Base-by-base conservation (phyloP, 2,113 vertebrate species). In the Orycteropus afer region DNA sequence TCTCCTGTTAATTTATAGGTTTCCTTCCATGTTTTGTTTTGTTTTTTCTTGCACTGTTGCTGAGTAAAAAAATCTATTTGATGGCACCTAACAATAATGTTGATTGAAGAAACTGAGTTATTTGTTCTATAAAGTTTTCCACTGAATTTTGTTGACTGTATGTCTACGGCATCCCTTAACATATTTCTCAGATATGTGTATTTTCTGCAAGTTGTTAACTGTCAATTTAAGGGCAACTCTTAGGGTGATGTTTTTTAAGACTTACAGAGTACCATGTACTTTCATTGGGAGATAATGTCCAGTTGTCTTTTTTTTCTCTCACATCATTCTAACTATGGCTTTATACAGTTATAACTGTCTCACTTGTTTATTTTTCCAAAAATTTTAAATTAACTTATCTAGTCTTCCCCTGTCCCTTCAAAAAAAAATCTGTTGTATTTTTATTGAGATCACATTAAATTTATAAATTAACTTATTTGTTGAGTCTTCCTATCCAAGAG, bases 401-500 rank as follows among this genome's bases (percentile, higher is more conserved):
- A 23, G 32, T 53, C 25, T 32, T 47, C 23, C 4, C 15, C 40
- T 59, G 40, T n/a, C 76, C 27, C n/a, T 29, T 37, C 53, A 40
- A 78, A 29, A 76, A 63, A 40, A 4, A 29, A 59, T 7, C 69
- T 59, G 14, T 20, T 81, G 32, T 42, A n/a, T 86, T 53, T 67
- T 47, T 61, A 69, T 25, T 59, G 51, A 17, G 53, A 88, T 88
- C 59, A 37, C 71, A 47, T 37, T 78, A 71, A 49, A 61, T 71
- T 45, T 53, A 45, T 45, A 71, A 34, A 47, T 73, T 77, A 45
- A 91, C 59, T 94, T 78, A 22, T 65, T 96, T 57, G 85, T 95
- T 83, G 47, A 13, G 3, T 73, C 20, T 84, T 83, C 78, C 23
- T 49, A 63, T 8, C 18, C 15, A 53, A 61, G 7, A n/a, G 69